Evolutionary conservation across 2,888 invertebrate genomes (phyloP).

Genomic region (Pomacea canaliculata): DNA sequence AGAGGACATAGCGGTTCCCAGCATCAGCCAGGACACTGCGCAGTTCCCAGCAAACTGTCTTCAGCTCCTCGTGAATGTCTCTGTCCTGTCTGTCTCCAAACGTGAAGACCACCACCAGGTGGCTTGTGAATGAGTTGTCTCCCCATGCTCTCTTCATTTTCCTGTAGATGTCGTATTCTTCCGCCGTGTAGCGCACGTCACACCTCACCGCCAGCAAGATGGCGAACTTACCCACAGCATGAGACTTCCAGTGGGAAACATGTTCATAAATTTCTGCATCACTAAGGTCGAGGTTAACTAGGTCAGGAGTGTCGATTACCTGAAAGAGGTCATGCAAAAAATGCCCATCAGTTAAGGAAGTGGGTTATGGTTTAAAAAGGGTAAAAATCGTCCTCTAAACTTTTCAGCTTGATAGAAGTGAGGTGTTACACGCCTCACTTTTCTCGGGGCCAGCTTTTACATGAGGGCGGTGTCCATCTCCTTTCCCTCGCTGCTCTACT

Average conservation of each 20-base stretch:
- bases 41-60: conserved; percentile 12
- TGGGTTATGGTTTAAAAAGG: too few relatives aligned
- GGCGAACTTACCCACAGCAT: not conserved
- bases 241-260: not conserved
- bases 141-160: conserved; percentile 17
- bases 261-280: conserved; percentile 2
- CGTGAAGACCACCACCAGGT: conserved; percentile 17
- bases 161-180: conserved; percentile 21
- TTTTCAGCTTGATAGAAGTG: too few relatives aligned
- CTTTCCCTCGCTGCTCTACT: too few relatives aligned
- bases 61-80: conserved; percentile 1
- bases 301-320: not conserved
- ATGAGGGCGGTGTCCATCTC: too few relatives aligned
- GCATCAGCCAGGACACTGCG: conserved; percentile 17
- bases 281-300: not conserved
- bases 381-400: too few relatives aligned
- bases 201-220: conserved; percentile 21
- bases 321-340: not conserved
- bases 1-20: conserved; percentile 15
- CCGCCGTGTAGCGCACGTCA: conserved; percentile 25
- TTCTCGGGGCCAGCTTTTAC: too few relatives aligned
- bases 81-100: conserved; percentile 19
- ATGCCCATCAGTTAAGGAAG: too few relatives aligned
- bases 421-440: too few relatives aligned
- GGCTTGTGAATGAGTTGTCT: not conserved